phyloP scores from a whole-genome alignment of 1,140 invertebrate species.

The Heliothis virescens region DNA sequence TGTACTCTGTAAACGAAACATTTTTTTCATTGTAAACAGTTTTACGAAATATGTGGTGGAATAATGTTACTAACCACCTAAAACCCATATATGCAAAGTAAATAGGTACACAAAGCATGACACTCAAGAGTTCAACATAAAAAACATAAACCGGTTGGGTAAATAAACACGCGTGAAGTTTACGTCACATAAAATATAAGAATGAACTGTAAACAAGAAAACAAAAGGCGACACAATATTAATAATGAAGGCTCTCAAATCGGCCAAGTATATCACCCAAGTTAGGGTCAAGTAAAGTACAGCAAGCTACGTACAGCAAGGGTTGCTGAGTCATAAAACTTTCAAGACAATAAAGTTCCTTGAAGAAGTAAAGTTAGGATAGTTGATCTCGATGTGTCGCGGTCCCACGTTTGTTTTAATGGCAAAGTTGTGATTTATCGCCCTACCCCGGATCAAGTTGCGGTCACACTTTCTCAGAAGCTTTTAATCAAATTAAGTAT shows the following conservation, averaged over 20 bases:
- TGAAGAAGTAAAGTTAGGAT: conserved; percentile 72
- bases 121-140: no score
- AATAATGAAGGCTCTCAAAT: background rate
- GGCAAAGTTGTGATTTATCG: conserved; percentile 80
- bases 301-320: conserved; percentile 47
- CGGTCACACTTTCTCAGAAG: conserved; percentile 61
- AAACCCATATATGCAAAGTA: no score
- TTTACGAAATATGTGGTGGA: no score
- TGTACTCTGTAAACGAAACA: no score
- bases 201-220: background rate
- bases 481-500: conserved; percentile 69
- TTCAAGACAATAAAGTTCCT: conserved; percentile 74
- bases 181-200: no score
- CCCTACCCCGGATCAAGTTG: conserved; percentile 56
- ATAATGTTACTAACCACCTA: no score
- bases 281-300: conserved; percentile 17
- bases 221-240: background rate
- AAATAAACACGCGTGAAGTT: no score
- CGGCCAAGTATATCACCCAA: background rate
- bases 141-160: no score
- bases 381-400: conserved; percentile 73
- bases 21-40: no score
- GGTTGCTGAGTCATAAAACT: conserved; percentile 72
- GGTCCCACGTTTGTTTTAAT: conserved; percentile 73
- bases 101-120: no score